These are phyloP conservation scores for Sesamia nonagrioides DNA, from an alignment of 1,140 invertebrate species.

Conservation along the genomic window DNA sequence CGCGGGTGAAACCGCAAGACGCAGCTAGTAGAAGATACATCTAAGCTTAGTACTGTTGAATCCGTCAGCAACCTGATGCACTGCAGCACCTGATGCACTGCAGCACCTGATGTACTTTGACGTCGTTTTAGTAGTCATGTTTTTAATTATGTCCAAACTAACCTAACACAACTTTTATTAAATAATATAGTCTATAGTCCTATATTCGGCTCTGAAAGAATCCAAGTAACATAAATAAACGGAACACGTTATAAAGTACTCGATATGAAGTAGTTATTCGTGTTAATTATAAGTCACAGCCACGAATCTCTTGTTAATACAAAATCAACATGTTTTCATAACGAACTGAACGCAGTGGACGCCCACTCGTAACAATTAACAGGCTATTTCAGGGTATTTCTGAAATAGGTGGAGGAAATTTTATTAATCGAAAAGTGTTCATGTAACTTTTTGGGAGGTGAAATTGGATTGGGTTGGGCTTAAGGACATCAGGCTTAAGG, in stretches of 20 bases:
- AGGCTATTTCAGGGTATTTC: conserved; percentile 17
- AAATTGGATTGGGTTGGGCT: not conserved
- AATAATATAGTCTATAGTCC: not conserved
- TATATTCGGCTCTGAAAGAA: not conserved
- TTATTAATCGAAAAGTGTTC: not conserved
- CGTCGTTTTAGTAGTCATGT: no score
- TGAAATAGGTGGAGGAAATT: conserved; percentile 21
- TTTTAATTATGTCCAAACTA: no score
- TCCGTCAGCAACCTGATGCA: no score
- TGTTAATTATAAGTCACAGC: conserved; percentile 40
- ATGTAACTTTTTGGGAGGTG: not conserved
- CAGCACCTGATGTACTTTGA: no score
- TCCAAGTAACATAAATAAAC: conserved; percentile 45
- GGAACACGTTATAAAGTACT: conserved; percentile 55
- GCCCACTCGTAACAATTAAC: conserved; percentile 51
- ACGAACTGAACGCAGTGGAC: conserved; percentile 37
- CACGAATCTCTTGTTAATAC: conserved; percentile 54
- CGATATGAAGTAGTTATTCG: conserved; percentile 48
- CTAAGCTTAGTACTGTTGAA: no score
- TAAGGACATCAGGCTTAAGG: no score
- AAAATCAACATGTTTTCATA: conserved; percentile 53
- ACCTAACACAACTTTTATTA: no score
- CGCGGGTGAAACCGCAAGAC: no score
- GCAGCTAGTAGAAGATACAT: no score
- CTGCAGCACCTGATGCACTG: no score